Evolutionary conservation across 2,888 invertebrate genomes (phyloP), one percentile per base, ranked within the genome.

Genomic region (Pilophorus perplexus): DNA sequence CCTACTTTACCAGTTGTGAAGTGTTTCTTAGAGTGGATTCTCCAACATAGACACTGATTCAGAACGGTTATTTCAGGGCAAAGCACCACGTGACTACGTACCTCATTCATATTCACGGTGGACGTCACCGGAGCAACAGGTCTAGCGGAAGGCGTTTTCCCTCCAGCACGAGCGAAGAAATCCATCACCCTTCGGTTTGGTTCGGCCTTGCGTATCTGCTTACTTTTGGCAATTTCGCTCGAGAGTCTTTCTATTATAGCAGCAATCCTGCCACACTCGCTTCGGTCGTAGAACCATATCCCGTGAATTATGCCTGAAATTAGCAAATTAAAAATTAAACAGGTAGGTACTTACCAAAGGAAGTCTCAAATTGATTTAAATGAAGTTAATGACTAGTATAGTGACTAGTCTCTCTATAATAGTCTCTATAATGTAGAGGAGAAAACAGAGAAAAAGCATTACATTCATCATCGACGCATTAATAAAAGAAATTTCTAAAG

Each of bases 221-320:
- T 65, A 27, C 54, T 62, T 69, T 57, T 74, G 72, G 69, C 79
- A 2, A 82, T 80, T 70, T 85, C 85, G 74, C 86, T 86, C 65
- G 89, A 84, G 68, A 91, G 79, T 70, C 83, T 83, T 76, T 86
- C 86, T 68, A 92, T 81, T 74, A 89, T 82, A 64, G 83, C 83
- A 60, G 89, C 87, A 70, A 94, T 88, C 74, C 88, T 84, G 72
- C 87, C 84, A 76, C 94, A 94, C 78, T 94, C 94, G 73, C 89
- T 88, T 78, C 88, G 87, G 75, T 93, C 91, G 76, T 93, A 95
- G 79, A 95, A 95, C 95, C 95, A 95, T 77, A 95, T 90, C 73
- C 95, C 94, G 77, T 88, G 89, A 75, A 95, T 94, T 71, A 86
- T 85, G 73, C 64, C 62, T 62, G 23, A 3, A 48, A 62, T 18